Conservation (phyloP, 2,113 vertebrate species). For the Pao palembangensis region DNA sequence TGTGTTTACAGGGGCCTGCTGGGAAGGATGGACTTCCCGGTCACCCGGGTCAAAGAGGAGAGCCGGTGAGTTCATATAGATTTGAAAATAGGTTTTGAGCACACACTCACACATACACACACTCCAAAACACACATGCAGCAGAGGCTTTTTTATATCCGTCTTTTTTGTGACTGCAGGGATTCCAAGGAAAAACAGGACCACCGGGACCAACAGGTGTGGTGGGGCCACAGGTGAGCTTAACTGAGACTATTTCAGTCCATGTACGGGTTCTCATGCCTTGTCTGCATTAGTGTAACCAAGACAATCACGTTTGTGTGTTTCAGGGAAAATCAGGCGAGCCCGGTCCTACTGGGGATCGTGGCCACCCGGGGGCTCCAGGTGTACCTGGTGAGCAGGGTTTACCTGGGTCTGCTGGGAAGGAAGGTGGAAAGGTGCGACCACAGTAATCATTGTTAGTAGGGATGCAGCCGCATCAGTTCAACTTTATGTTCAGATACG, state of each 20-base stretch:
- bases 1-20: conserved; percentile 80
- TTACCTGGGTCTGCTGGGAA: conserved; percentile 92
- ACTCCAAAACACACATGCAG: background rate
- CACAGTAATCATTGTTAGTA: too few species aligned
- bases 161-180: conserved; percentile 74
- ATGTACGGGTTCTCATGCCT: background rate
- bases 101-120: conserved; percentile 5
- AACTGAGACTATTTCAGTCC: background rate
- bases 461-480: too few species aligned
- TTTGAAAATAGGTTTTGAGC: background rate
- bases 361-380: conserved; percentile 91
- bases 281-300: background rate
- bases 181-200: conserved; percentile 97
- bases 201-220: conserved; percentile 90
- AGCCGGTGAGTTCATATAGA: conserved; percentile 83
- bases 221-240: conserved; percentile 93
- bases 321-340: conserved; percentile 91
- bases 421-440: conserved; percentile 90
- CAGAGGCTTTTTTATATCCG: background rate
- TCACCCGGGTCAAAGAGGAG: conserved; percentile 96
- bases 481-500: too few species aligned
- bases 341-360: conserved; percentile 90
- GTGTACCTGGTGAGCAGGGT: conserved; percentile 93
- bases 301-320: conserved; percentile 2
- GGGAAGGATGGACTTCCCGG: conserved; percentile 97